A percentile compares a stretch with the other conserved stretches of the same genome.
Conservation (phyloP, 2,113 vertebrate species). For the Murina feae region DNA sequence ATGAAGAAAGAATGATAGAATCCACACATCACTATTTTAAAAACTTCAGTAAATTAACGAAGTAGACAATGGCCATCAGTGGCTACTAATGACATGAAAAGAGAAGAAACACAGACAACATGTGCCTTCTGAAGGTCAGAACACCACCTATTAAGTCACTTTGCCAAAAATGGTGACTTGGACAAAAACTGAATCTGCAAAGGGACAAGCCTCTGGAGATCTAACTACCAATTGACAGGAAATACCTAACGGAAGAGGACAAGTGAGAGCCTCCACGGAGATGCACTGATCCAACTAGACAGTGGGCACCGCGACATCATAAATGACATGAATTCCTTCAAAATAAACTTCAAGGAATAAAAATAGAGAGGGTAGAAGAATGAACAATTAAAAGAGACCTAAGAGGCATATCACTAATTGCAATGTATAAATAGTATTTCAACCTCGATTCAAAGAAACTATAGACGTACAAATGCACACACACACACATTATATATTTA, state of each 20-base stretch:
- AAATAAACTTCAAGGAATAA: not conserved
- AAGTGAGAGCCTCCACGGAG: accelerated
- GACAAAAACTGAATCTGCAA: not conserved
- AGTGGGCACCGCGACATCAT: accelerated
- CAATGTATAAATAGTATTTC: not conserved
- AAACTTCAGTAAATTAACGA: not conserved
- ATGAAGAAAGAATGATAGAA: not conserved
- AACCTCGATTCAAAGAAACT: not conserved
- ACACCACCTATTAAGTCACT: not conserved
- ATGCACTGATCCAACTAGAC: not conserved
- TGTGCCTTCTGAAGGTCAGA: not conserved
- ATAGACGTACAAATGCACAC: not conserved
- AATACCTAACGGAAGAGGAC: not conserved
- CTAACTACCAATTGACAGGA: not conserved
- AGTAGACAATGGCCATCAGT: not conserved
- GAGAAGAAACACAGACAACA: not conserved
- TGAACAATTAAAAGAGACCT: not conserved
- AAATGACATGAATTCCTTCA: too few species aligned
- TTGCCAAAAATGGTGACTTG: not conserved
- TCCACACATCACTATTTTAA: not conserved
- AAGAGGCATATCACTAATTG: not conserved
- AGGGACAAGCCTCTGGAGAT: not conserved
- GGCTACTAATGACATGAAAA: not conserved
- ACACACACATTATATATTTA: accelerated
- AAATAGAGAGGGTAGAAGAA: not conserved